Conservation (phyloP, 2,797 vertebrate species). For the Sebastes diaconus region DNA sequence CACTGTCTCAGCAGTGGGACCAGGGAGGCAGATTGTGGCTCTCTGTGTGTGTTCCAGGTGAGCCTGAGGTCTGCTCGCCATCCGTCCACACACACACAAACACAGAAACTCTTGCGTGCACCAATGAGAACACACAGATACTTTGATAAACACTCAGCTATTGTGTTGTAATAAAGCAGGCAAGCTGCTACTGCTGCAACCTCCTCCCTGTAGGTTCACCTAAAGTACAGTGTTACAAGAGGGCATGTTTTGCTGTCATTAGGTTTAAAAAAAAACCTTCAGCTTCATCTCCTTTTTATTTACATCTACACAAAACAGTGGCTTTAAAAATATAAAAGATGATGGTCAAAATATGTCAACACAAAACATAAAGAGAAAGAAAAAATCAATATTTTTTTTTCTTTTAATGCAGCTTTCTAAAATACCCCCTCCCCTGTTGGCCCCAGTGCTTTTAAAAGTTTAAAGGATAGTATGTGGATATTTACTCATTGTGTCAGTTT, state of each 20-base stretch:
- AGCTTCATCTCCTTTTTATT: not conserved
- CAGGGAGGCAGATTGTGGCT: conserved; percentile 57
- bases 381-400: conserved; percentile 36
- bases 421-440: conserved; percentile 26
- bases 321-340: conserved; percentile 4
- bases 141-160: not conserved
- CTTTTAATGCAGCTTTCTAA: conserved; percentile 24
- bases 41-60: conserved; percentile 84
- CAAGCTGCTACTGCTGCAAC: conserved; percentile 29
- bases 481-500: conserved; percentile 78
- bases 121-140: not conserved
- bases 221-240: conserved; percentile 19
- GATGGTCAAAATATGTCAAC: conserved; percentile 13
- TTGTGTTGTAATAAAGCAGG: conserved; percentile 18
- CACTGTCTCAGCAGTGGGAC: conserved; percentile 72
- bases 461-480: conserved; percentile 65
- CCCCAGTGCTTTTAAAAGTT: conserved; percentile 60
- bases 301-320: not conserved
- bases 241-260: not conserved
- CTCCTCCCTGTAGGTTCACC: conserved; percentile 48
- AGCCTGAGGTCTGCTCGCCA: conserved; percentile 82
- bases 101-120: not conserved
- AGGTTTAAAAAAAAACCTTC: not conserved
- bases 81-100: not conserved
- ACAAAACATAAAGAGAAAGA: not conserved